Base-by-base conservation (phyloP, 2,797 vertebrate genomes). In the Syndactyla subalaris region DNA sequence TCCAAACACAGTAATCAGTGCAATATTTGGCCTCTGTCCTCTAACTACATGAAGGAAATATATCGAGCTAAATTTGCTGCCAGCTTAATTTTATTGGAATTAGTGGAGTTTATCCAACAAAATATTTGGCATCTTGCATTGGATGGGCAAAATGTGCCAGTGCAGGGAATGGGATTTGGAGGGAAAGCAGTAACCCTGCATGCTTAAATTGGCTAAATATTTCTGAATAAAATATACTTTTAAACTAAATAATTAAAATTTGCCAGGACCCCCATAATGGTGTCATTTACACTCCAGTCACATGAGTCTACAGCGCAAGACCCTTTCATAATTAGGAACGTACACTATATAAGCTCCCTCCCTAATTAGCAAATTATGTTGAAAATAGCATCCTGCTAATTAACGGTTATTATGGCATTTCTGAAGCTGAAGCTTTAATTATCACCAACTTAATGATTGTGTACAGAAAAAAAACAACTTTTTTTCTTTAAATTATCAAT, bases 351-450 rank as follows among this genome's bases (percentile, higher is more conserved):
- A 98, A 98, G 98, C 98, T 98, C 98, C 97, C 98, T 98, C 98
- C 98, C 99, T 99, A 99, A 99, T 99, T 99, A 99, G 98, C 98
- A 99, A 99, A 99, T 99, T 99, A 99, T 98, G 98, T 98, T 98
- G 98, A 99, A 99, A 99, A 99, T 99, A 99, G 98, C 98, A 98
- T 98, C 98, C 98, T 98, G 97, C 98, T 99, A 99, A 99, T 99
- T 99, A 99, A 99, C 97, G 90, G 98, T 99, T 99, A 99, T 99
- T 99, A 99, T 98, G 98, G 98, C 98, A 99, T 99, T 99, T 99
- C 98, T 99, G 98, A 99, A 98, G 98, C 98, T 98, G 98, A 98
- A 97, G 98, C 98, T 99, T 98, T 99, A 99, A 99, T 99, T 99
- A 99, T 98, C 98, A 98, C 98, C 97, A 98, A 98, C 98, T 98